These are phyloP conservation scores for Gymnocephalus cernua DNA, from an alignment of 2,113 vertebrate species.

Conservation along the genomic window DNA sequence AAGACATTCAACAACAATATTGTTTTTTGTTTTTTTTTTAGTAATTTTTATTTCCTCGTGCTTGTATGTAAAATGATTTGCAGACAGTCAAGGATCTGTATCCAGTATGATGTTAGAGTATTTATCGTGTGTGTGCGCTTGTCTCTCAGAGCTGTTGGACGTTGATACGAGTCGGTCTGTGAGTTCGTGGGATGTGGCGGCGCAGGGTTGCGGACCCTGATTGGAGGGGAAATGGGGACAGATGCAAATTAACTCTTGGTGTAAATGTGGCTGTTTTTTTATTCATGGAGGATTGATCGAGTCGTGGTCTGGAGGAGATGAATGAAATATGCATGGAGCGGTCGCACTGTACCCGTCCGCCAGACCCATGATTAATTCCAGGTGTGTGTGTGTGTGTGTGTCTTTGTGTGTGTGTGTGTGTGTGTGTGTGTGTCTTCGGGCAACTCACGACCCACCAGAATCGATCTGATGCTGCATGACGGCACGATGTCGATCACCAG, in stretches of 20 bases:
- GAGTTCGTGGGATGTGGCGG: not conserved
- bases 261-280: conserved; percentile 64
- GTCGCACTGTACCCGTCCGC: conserved; percentile 1
- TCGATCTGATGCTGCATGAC: not conserved
- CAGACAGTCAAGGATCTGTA: too few relatives aligned
- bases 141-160: not conserved
- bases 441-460: not conserved
- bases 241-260: conserved; percentile 58
- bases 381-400: not conserved
- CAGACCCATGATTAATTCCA: conserved; percentile 33
- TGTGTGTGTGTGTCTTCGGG: not conserved
- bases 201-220: conserved; percentile 10
- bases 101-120: not conserved
- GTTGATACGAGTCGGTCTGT: not conserved
- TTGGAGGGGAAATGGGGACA: conserved; percentile 9
- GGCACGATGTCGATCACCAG: not conserved
- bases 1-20: too few relatives aligned
- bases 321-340: conserved; percentile 65
- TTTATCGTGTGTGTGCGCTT: not conserved
- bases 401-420: not conserved
- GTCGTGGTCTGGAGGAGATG: conserved; percentile 29
- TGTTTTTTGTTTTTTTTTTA: too few relatives aligned
- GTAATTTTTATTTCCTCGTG: too few relatives aligned
- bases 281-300: conserved; percentile 76
- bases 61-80: too few relatives aligned